Base-by-base conservation (phyloP, 2,113 vertebrate species). In the Nipponia nippon region DNA sequence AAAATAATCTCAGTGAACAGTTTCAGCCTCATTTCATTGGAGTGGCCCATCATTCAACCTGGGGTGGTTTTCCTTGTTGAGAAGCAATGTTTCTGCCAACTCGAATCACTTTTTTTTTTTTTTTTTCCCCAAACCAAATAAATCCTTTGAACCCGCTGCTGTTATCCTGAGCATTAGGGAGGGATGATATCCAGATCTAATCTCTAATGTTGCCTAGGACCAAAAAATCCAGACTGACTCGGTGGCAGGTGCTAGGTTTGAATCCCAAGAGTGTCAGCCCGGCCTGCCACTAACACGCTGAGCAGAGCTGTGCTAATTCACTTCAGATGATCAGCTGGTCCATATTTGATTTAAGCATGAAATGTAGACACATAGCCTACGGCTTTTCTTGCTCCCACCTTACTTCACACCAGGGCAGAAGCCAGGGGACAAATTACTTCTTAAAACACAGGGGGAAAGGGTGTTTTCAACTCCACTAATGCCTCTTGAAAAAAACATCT, bases 321-420 rank as follows among this genome's bases (percentile, higher is more conserved):
- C 22, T 49, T 49, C 34, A 65, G 58, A 30, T 22, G 20, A 83
- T 56, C 44, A 25, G 29, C 36, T 61, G 36, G 12, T 34, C 88
- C 36, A 10, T n/a, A 14, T 22, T 13, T 59, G 4, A 67, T 65
- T 71, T 55, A 21, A 50, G 3, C 11, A 2, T 10, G 32, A 58
- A 40, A 2, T 17, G 23, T 5, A 75, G 50, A 63, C 23, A 42
- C 30, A 10, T 0, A 53, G 17, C 17, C 34, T 26, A 9, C 1
- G 1, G 13, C 8, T 13, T 23, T 9, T 69, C 44, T 95, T 3
- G 1, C 58, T 83, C 13, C 36, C 32, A 44, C 70, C 23, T 69
- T 72, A 27, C 36, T 73, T 83, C 53, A 20, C 8, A 18, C 6
- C 27, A 23, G 32, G 16, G 42, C 32, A 87, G 78, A 56, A 93